Conservation (phyloP, 2,797 vertebrate genomes). For the Tinamus major region DNA sequence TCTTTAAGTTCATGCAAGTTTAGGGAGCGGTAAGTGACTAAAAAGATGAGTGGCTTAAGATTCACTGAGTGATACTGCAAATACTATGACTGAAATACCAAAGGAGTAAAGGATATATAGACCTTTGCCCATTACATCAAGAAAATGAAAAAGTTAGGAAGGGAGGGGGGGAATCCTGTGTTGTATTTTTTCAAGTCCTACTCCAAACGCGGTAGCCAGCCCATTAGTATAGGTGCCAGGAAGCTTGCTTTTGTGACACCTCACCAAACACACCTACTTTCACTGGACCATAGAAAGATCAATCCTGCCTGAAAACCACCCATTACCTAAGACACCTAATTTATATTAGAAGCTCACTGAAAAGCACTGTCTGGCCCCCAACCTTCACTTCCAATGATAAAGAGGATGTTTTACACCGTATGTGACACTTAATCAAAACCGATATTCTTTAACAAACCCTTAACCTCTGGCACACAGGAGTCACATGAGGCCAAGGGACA, state of each 20-base stretch:
- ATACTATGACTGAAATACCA: constrained; percentile 76
- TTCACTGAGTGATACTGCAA: constrained; percentile 73
- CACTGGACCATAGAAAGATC: constrained; percentile 78
- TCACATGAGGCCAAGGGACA: constrained; percentile 78
- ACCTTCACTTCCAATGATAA: constrained; percentile 80
- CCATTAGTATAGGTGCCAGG: constrained; percentile 79
- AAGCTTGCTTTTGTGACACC: constrained; percentile 77
- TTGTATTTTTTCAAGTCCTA: constrained; percentile 72
- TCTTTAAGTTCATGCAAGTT: constrained; percentile 73
- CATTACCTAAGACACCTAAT: constrained; percentile 84
- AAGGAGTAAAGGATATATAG: constrained; percentile 75
- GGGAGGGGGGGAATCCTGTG: constrained; percentile 64
- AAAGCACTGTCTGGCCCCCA: constrained; percentile 76
- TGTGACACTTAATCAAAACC: constrained; percentile 86
- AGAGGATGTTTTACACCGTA: constrained; percentile 81
- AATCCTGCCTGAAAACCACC: constrained; percentile 80
- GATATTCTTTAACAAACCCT: constrained; percentile 84
- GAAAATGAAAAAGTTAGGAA: constrained; percentile 70
- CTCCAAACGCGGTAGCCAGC: constrained; percentile 77
- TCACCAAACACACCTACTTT: constrained; percentile 73
- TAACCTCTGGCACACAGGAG: constrained; percentile 78
- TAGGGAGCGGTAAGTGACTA: constrained; percentile 71
- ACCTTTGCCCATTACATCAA: constrained; percentile 79
- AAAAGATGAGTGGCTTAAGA: constrained; percentile 72
- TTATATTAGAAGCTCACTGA: constrained; percentile 81